Conservation (phyloP, 1,140 invertebrate species). For the Gonatopus flavifemur region DNA sequence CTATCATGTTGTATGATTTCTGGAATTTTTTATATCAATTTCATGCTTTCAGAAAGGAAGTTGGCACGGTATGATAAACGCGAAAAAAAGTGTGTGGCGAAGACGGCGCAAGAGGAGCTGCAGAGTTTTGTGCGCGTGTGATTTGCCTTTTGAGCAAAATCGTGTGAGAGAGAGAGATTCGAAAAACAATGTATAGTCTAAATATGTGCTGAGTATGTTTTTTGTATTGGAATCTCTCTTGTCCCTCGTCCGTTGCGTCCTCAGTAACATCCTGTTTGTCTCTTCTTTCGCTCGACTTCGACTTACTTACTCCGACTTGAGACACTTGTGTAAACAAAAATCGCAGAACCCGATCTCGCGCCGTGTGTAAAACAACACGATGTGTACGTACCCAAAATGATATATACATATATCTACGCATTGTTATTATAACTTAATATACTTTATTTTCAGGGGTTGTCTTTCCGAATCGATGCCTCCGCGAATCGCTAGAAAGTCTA, state of each 20-base stretch:
- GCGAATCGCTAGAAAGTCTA: not conserved
- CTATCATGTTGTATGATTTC: no score
- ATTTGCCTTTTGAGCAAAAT: not conserved
- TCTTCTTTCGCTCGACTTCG: constrained; percentile 27
- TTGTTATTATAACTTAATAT: constrained; percentile 49
- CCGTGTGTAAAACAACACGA: constrained; percentile 49
- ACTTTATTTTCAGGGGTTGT: constrained; percentile 43
- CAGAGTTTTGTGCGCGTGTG: no score
- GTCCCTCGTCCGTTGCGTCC: no score
- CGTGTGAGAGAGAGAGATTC: not conserved
- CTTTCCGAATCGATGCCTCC: constrained; percentile 32
- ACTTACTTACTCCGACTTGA: no score
- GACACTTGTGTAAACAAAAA: no score
- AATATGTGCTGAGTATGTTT: no score
- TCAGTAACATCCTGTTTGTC: constrained; percentile 29
- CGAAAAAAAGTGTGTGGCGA: constrained; percentile 23
- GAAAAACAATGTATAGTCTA: no score
- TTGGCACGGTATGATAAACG: constrained; percentile 9
- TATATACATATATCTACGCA: constrained; percentile 54
- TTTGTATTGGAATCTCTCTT: no score
- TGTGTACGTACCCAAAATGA: constrained; percentile 54
- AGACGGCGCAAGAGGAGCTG: constrained; percentile 18
- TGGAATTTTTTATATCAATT: constrained; percentile 20
- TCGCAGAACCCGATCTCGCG: constrained; percentile 40
- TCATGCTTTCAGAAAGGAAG: constrained; percentile 23